Percentiles rank a stretch among this genome's conserved stretches.
phyloP scores from a whole-genome alignment of 1,140 invertebrate genomes.

The Aricia agestis region DNA sequence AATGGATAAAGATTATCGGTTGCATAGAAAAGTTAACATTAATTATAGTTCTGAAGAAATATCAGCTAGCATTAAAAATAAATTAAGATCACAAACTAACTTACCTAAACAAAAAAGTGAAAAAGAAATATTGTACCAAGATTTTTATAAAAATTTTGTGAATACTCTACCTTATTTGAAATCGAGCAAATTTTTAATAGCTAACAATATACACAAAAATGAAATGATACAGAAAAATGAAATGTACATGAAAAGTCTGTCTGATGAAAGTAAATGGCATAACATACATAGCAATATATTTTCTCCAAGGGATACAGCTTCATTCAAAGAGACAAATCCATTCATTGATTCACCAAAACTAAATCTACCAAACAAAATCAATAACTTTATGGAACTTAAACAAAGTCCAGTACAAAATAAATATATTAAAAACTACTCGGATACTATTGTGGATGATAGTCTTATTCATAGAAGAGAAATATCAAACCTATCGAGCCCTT shows the following conservation, averaged over 20 bases:
- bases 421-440: conserved; percentile 31
- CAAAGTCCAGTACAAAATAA: conserved; percentile 46
- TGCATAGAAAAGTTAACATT: conserved; percentile 40
- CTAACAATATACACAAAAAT: conserved; percentile 29
- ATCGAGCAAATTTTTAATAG: conserved; percentile 47
- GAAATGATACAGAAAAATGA: conserved; percentile 32
- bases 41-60: not conserved
- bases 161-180: conserved; percentile 55
- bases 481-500: conserved; percentile 45
- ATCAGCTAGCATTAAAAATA: not conserved
- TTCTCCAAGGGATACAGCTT: conserved; percentile 43
- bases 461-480: conserved; percentile 43
- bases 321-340: conserved; percentile 23
- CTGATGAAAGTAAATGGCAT: conserved; percentile 56
- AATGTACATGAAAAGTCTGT: conserved; percentile 47
- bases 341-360: conserved; percentile 28
- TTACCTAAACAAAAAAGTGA: not conserved
- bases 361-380: conserved; percentile 33
- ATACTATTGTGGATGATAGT: conserved; percentile 37
- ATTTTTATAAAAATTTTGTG: conserved; percentile 33
- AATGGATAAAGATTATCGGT: conserved; percentile 33
- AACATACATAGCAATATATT: conserved; percentile 58
- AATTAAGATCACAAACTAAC: not conserved
- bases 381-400: conserved; percentile 42
- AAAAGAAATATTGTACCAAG: not conserved